Conservation (phyloP, 2,113 vertebrate species). For the Grantiella picta region DNA sequence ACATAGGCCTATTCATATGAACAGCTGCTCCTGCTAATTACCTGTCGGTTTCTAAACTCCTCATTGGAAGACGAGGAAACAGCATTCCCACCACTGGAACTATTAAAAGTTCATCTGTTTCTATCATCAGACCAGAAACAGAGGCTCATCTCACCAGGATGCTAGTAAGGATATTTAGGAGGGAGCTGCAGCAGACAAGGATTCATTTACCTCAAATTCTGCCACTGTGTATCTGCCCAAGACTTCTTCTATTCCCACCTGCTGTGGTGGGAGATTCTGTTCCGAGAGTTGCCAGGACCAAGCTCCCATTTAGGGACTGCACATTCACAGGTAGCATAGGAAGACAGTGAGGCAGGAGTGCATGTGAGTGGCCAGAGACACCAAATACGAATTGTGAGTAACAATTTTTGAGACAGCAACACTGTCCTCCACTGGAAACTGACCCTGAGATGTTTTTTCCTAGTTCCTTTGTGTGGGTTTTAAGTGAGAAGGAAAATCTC, state of each 20-base stretch:
- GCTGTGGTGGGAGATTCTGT: not conserved
- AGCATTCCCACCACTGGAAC: constrained; percentile 42
- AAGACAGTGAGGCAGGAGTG: not conserved
- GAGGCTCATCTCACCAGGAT: not conserved
- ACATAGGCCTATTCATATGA: constrained; percentile 27
- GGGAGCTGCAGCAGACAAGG: not conserved
- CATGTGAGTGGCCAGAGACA: not conserved
- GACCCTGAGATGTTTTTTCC: not conserved
- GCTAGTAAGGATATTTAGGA: not conserved
- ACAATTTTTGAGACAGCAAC: not conserved
- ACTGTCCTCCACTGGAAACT: not conserved
- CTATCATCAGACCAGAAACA: not conserved
- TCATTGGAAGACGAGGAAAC: not conserved
- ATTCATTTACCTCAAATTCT: not conserved
- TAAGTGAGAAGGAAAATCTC: not conserved
- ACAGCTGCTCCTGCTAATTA: constrained; percentile 65
- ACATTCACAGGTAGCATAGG: accelerated
- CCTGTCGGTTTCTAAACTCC: constrained; percentile 39
- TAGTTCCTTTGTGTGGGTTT: not conserved
- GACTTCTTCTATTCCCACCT: not conserved
- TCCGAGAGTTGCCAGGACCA: not conserved
- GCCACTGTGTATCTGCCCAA: not conserved
- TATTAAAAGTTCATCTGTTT: constrained; percentile 51
- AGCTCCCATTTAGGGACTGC: not conserved
- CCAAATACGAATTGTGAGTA: accelerated